phyloP scores from a whole-genome alignment of 2,113 vertebrate species.

The Thermophis baileyi region DNA sequence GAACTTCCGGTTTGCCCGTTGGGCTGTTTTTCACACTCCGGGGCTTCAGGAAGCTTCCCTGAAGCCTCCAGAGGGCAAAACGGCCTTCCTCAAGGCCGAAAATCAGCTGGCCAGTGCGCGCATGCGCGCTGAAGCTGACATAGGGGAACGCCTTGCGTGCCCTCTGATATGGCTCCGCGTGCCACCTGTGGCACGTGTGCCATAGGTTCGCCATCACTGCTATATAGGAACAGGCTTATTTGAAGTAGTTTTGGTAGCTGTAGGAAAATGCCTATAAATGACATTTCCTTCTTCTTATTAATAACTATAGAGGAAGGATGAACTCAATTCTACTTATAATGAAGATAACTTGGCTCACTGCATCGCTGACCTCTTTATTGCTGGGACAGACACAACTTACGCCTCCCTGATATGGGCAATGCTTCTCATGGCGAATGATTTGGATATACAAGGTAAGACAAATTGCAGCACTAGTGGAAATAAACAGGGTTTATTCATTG shows the following conservation, averaged over 20 bases:
- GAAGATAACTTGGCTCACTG: neutral
- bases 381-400: neutral
- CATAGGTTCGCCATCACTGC: too few species aligned
- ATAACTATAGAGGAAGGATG: neutral
- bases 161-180: too few species aligned
- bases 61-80: too few species aligned
- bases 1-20: too few species aligned
- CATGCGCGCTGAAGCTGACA: too few species aligned
- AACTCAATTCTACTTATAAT: constrained; percentile 2
- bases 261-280: neutral
- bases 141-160: too few species aligned
- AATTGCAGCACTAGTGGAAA: neutral
- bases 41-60: too few species aligned
- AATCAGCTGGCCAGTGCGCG: too few species aligned
- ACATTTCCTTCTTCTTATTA: neutral
- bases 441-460: constrained; percentile 6
- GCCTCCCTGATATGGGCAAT: neutral
- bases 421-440: neutral
- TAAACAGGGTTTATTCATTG: neutral
- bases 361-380: neutral
- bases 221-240: neutral
- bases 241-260: neutral
- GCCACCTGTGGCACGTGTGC: too few species aligned
- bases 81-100: too few species aligned
- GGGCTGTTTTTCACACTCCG: too few species aligned